Evolutionary conservation across 2,888 invertebrate species (phyloP), one percentile per base, ranked within the genome.

Genomic region (Sialis lutaria): DNA sequence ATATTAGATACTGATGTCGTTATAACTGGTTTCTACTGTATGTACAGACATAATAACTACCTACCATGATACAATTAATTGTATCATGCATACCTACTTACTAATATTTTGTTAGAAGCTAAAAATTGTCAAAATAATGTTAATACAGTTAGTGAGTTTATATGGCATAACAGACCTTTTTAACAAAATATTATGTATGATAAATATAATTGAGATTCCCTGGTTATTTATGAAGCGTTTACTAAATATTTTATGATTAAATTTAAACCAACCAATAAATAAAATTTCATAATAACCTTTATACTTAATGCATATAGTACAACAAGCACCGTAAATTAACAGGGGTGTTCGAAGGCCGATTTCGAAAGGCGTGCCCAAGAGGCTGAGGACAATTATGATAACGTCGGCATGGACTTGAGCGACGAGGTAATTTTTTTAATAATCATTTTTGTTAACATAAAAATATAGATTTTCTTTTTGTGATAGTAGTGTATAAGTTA

Each of bases 321-420:
- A 46, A 46, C 46, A 46, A 46, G 42, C 46, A 46, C 46, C 46
- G 46, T 46, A 46, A 40, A 46, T 46, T 46, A 42, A 46, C 46
- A 46, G 46, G 46, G 46, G 42, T 42, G 41, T 8, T 42, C 42
- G 30, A 42, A 31, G n/a, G 35, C 30, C 10, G 45, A 31, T 7
- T 7, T 6, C 10, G 10, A 42, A 8, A 22, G 31, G 33, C 22
- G n/a, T 8, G 51, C 67, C 47, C 67, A 67, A 45, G 69, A 72
- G 42, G 74, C 72, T 50, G 79, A 80, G 60, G 77, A 73, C 50
- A 82, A 82, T 64, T 82, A 82, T 58, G 82, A 82, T 55, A 76
- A 79, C 54, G 80, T 82, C 51, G 80, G 80, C 62, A 83, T 83
- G 82, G 82, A 83, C 56, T 71, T 82, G 72, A 83, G 82, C 68